These are phyloP conservation scores for Branchinecta lynchi DNA, from an alignment of 1,140 invertebrate genomes.

Conservation along the genomic window DNA sequence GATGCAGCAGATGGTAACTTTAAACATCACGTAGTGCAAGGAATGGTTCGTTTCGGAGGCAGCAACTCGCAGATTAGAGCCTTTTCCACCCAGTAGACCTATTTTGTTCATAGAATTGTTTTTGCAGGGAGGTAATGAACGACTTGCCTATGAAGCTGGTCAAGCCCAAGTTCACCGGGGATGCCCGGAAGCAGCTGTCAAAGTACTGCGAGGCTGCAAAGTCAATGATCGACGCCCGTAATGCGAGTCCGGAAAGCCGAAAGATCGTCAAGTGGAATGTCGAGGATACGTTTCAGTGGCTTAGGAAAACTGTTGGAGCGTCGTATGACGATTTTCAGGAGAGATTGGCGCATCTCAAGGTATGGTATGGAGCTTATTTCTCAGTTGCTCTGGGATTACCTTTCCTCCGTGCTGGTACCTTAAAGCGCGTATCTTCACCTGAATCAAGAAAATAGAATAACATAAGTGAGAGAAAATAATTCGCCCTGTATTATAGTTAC, in stretches of 20 bases:
- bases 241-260: constrained; percentile 77
- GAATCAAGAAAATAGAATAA: too few relatives aligned
- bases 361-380: constrained; percentile 32
- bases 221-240: constrained; percentile 83
- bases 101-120: neutral
- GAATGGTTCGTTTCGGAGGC: too few relatives aligned
- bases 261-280: constrained; percentile 98
- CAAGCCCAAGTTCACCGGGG: constrained; percentile 83
- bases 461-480: too few relatives aligned
- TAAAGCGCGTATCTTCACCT: too few relatives aligned
- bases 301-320: constrained; percentile 79
- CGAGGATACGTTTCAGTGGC: constrained; percentile 91
- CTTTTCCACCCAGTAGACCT: too few relatives aligned
- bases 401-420: neutral
- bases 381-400: neutral
- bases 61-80: too few relatives aligned
- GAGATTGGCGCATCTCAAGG: constrained; percentile 48
- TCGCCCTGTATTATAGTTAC: too few relatives aligned
- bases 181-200: constrained; percentile 88
- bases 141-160: constrained; percentile 92
- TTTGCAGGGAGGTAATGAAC: constrained; percentile 90
- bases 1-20: too few relatives aligned
- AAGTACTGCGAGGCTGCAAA: constrained; percentile 92
- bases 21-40: too few relatives aligned
- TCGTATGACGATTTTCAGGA: constrained; percentile 92